These are phyloP conservation scores for Ictalurus furcatus DNA, from an alignment of 2,113 vertebrate species.

Conservation along the genomic window DNA sequence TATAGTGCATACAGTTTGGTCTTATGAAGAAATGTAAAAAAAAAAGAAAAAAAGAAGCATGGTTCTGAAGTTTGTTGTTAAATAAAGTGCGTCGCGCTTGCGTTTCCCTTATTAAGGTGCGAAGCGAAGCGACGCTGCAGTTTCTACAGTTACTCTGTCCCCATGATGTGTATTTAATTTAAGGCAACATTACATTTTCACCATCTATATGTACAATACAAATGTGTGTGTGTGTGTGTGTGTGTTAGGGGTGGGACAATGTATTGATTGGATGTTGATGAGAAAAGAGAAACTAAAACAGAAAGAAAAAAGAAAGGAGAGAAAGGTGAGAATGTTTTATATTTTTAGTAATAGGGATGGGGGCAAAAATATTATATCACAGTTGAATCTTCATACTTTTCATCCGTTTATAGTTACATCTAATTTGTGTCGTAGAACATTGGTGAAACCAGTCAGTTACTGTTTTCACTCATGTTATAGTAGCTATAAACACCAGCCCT, in stretches of 20 bases:
- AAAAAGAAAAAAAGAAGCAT: background rate
- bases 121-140: conserved; percentile 51
- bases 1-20: background rate
- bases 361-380: too few species aligned
- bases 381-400: too few species aligned
- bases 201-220: background rate
- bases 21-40: background rate
- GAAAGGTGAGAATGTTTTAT: background rate
- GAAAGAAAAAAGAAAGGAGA: background rate
- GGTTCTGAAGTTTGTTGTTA: background rate
- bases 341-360: background rate
- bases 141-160: conserved; percentile 72
- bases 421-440: too few species aligned
- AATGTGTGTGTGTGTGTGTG: background rate
- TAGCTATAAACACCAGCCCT: background rate
- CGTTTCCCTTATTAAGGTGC: conserved; percentile 52
- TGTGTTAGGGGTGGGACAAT: background rate
- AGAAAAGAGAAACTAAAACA: background rate
- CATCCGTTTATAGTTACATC: too few species aligned
- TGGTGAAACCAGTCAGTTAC: background rate
- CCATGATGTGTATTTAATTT: conserved; percentile 65
- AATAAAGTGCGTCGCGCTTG: conserved; percentile 52
- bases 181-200: conserved; percentile 32
- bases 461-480: background rate
- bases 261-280: background rate